Evolutionary conservation across 2,888 invertebrate genomes (phyloP).

Genomic region (Ptilodon capucinus): DNA sequence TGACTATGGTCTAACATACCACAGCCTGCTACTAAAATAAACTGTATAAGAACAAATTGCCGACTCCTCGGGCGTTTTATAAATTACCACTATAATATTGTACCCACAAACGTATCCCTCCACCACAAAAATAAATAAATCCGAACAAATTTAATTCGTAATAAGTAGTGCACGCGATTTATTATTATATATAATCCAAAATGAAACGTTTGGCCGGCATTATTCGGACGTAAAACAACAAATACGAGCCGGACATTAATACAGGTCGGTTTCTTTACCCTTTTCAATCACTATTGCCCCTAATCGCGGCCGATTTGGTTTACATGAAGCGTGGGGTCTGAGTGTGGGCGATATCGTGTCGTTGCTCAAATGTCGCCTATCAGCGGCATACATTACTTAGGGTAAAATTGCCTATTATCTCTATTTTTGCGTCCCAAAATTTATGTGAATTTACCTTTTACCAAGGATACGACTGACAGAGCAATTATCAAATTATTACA

Average conservation of each 20-base stretch:
- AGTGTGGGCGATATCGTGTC: conserved; percentile 30
- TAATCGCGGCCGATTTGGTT: conserved; percentile 73
- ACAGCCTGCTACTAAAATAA: not conserved
- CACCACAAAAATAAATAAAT: conserved; percentile 11
- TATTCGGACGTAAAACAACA: conserved; percentile 53
- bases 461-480: no score
- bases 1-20: not conserved
- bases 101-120: not conserved
- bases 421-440: no score
- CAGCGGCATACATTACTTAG: no score
- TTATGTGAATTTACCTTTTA: no score
- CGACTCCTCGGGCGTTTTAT: not conserved
- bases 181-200: conserved; percentile 38
- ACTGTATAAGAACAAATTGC: not conserved
- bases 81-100: not conserved
- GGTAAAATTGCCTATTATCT: no score
- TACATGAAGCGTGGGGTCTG: conserved; percentile 37
- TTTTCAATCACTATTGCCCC: conserved; percentile 79
- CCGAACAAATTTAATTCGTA: conserved; percentile 26
- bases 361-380: no score
- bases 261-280: conserved; percentile 68
- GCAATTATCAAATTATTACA: no score
- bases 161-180: conserved; percentile 31
- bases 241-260: conserved; percentile 57
- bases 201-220: conserved; percentile 44